Base-by-base conservation (phyloP, 2,888 invertebrate genomes). In the Zhuqinia jingwanae region DNA sequence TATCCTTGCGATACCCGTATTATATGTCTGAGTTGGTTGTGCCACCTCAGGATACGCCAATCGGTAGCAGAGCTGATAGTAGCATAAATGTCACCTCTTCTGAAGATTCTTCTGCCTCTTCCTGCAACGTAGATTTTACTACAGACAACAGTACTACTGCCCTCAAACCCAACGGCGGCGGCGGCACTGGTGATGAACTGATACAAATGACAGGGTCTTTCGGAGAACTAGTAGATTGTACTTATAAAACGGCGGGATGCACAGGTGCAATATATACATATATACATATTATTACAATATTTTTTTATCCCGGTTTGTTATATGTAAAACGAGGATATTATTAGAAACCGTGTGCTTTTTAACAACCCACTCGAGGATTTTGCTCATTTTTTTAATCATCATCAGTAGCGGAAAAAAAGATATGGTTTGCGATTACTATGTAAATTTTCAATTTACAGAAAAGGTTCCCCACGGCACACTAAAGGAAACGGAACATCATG, bases 391-490 rank as follows among this genome's bases (percentile, higher is more conserved):
- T 36, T 36, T 36, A 8, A 80, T 53, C 56, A 81, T 42, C 42
- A 80, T 53, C 56, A 81, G 22, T 22, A 47, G 36, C 8, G 36
- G n/a, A 47, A 30, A 63, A n/a, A n/a, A n/a, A n/a, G n/a, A 36
- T 22, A 36, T 17, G 8, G 36, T 63, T 75, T 53, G n/a, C 22
- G 22, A 47, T 73, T 53, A 47, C 36, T 50, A 68, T 77, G 75
- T 17, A 78, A 78, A 78, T 78, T 63, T 83, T 87, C 58, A 65
- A 42, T 60, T 85, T 58, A 45, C 80, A 90, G 90, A 77, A 60
- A 79, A 60, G 53, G 17, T 90, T 60, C 80, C 76, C 20, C 17
- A 75, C 20, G 89, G 90, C n/a, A 87, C 85, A 0, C 15, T 50
- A 8, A 11, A 27, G 1, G 90, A 89, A 58, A 86, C 70, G 25